Evolutionary conservation across 2,888 invertebrate species (phyloP), one percentile per base, ranked within the genome.

Genomic region (Rapana venosa): DNA sequence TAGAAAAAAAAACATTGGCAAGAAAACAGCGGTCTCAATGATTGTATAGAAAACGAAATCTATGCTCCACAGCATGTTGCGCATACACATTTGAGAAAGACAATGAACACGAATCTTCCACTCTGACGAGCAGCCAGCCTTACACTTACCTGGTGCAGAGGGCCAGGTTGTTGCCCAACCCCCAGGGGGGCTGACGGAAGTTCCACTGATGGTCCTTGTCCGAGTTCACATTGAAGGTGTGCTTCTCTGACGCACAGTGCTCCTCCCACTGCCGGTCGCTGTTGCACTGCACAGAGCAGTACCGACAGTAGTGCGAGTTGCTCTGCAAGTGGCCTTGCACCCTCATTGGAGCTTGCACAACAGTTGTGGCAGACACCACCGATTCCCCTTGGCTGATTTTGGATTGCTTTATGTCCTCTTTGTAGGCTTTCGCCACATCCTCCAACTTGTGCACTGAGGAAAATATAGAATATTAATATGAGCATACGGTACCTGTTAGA

Each of bases 141-240:
- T 15, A 22, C 15, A 66, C 94, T 92, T 91, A 95, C 95, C 91
- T 94, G 32, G 89, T 70, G 92, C 95, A 96, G 13, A 95, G 92
- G 83, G 92, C 92, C 79, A 92, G 85, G 85, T 90, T 92, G 81
- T 47, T 91, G 30, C 91, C 90, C 74, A 90, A 90, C 0, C 93
- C 94, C 95, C 95, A 95, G 1, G 95, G 95, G 35, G 96, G 96
- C 88, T 95, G 95, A 66, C 96, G 91, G 92, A 93, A 95, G 92
- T 96, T 96, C 96, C 96, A 96, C 93, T 95, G 95, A 87, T 95
- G 95, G 83, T 95, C 95, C 58, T 93, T 93, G 91, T 96, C 96
- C 0, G 94, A 94, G 92, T 95, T 95, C 20, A 95, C 94, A 89
- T 95, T 96, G 89, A 94, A 93, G 87, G 91, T 94, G 92, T 96